Base-by-base conservation (phyloP, 2,797 vertebrate species). In the Pantherophis alleghaniensis region DNA sequence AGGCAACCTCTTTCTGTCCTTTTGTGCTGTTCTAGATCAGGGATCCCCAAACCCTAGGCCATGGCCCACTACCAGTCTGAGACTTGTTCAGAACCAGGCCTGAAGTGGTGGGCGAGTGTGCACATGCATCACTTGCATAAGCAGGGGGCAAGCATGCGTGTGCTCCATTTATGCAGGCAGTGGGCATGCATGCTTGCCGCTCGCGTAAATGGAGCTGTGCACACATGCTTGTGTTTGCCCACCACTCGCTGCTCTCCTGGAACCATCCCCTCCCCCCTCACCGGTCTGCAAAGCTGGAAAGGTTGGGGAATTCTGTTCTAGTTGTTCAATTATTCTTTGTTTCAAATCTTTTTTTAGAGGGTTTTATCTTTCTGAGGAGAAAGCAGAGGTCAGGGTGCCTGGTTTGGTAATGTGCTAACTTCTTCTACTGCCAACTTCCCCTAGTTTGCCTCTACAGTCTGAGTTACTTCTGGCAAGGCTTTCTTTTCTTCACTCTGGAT, bases 221-320 rank as follows among this genome's bases (percentile, higher is more conserved):
- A n/a, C 63, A 66, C 12, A 66, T 2, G 1, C 4, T 69, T 69
- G n/a, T 1, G 0, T n/a, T 69, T 69, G n/a, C 63, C 63, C 2
- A 0, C 63, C 2, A 0, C 16, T 74, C 2, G 1, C 66, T 7
- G 2, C 6, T 69, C 2, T 7, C n/a, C 16, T 74, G 14, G 66
- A 32, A 20, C 6, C n/a, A 32, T 37, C n/a, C n/a, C n/a, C 63
- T 60, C 63, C 32, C n/a, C n/a, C 66, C 12, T 37, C 63, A n/a
- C 13, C 6, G 13, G 28, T 69, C 63, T n/a, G n/a, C 13, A 69
- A 69, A 69, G 28, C 63, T 16, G n/a, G 5, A 69, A 69, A 32
- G 13, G 63, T 69, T 69, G 13, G 28, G 13, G n/a, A 69, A 69
- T 32, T 69, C 66, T 69, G n/a, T 32, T 32, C n/a, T 69, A 69